phyloP scores from a whole-genome alignment of 1,140 invertebrate genomes.

The Zophobas atratus region DNA sequence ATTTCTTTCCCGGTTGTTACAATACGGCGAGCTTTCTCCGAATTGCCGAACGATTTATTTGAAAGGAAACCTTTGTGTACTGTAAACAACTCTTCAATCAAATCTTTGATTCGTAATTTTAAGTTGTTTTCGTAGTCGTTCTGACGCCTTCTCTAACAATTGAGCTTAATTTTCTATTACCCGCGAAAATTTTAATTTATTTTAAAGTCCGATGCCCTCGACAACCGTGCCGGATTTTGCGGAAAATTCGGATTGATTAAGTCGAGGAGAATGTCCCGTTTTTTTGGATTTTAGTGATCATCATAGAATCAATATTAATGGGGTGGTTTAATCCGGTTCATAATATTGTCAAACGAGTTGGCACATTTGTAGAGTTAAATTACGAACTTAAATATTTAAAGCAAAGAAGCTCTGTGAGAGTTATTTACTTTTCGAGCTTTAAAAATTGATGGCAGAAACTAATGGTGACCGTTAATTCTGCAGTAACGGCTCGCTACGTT shows the following conservation, averaged over 20 bases:
- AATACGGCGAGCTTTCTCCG: conserved; percentile 29
- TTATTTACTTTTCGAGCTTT: conserved; percentile 28
- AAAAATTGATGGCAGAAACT: conserved; percentile 40
- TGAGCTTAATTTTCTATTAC: conserved; percentile 40
- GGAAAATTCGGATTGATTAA: not conserved
- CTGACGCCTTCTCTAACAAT: conserved; percentile 52
- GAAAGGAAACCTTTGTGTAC: conserved; percentile 52
- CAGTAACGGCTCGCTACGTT: conserved; percentile 27
- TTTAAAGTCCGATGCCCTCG: not conserved
- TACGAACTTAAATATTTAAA: conserved; percentile 41
- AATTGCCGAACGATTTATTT: conserved; percentile 49
- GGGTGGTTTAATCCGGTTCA: conserved; percentile 8
- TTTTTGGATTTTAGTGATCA: not conserved
- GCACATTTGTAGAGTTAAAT: conserved; percentile 40
- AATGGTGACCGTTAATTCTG: conserved; percentile 39
- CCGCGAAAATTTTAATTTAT: conserved; percentile 27
- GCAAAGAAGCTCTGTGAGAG: not conserved
- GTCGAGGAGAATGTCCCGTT: not conserved
- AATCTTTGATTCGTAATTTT: conserved; percentile 59
- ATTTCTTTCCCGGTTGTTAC: conserved; percentile 26
- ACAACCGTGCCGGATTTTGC: not conserved
- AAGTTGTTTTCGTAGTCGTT: conserved; percentile 58
- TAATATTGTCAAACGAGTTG: conserved; percentile 26
- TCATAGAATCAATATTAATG: not conserved
- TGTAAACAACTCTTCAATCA: conserved; percentile 58